Base-by-base conservation (phyloP, 2,888 invertebrate genomes). In the Xestobium rufovillosum region DNA sequence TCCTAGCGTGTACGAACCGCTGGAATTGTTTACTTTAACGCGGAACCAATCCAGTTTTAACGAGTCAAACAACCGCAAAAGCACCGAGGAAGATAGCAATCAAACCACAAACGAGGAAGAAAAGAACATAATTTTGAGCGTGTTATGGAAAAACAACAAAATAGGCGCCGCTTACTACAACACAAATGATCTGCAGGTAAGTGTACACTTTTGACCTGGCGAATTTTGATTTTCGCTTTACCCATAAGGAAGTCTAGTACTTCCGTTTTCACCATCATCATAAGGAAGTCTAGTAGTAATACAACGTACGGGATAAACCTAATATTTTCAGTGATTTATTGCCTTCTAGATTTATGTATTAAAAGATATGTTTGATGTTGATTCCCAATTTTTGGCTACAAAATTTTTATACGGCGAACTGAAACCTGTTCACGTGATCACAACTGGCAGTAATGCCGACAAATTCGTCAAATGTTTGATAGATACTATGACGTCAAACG, bases 151-250 rank as follows among this genome's bases (percentile, higher is more conserved):
- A 43, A 68, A 70, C 31, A 78, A 78, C 9, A 75, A 73, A 55
- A 59, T 87, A 34, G 85, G 84, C n/a, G 81, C 80, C 11, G 81
- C 85, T 0, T 80, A 75, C 60, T 87, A 79, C 63, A 77, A 77
- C 47, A 60, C 76, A 19, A 70, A 72, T 34, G 76, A 77, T 2
- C 76, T 76, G 45, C 76, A 80, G 65, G 78, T 78, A 58, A 50
- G 43, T 39, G 33, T 33, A 10, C 12, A 16, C 29, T 38, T 30
- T 28, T 14, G 2, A 12, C 4, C 25, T 13, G 23, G 10, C 15
- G 26, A n/a, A n/a, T n/a, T n/a, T n/a, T n/a, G n/a, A n/a, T n/a
- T n/a, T n/a, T n/a, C n/a, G n/a, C n/a, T n/a, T n/a, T n/a, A n/a
- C n/a, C n/a, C n/a, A n/a, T n/a, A n/a, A n/a, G n/a, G n/a, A n/a